Conservation (phyloP, 23 tunicate genomes). For the Oikopleura dioica region DNA sequence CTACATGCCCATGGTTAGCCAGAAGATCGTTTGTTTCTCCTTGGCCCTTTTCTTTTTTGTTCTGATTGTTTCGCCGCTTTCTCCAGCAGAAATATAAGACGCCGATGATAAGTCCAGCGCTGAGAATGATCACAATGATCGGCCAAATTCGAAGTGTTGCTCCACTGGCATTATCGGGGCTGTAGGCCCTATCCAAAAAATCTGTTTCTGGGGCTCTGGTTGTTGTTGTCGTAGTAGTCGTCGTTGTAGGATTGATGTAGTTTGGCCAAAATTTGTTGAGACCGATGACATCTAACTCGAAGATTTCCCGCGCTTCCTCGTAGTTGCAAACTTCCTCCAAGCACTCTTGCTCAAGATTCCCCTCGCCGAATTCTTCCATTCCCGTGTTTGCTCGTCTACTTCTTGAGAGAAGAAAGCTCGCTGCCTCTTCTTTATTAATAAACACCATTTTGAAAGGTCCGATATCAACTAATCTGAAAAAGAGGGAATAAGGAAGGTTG, state of each 20-base stretch:
- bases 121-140: conserved; percentile 38
- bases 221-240: conserved; percentile 20
- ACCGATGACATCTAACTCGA: conserved; percentile 37
- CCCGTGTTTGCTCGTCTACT: background rate
- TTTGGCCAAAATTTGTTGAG: conserved; percentile 41
- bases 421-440: no score
- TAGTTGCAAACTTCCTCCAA: conserved; percentile 46
- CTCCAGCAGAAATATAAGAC: conserved; percentile 29
- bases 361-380: conserved; percentile 42
- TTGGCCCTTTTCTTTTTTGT: conserved; percentile 9
- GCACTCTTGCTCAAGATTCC: conserved; percentile 75
- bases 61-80: conserved; percentile 19
- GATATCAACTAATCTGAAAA: no score
- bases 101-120: conserved; percentile 19
- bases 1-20: no score
- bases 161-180: no score
- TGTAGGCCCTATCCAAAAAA: no score
- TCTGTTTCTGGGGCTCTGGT: no score
- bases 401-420: no score
- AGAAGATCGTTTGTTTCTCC: no score
- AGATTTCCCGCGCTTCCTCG: conserved; percentile 90
- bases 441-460: no score
- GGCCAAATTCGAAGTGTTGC: conserved; percentile 52
- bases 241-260: conserved; percentile 23
- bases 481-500: no score